phyloP scores from a whole-genome alignment of 2,797 vertebrate species.

The Microctenopoma stevenorrisi region DNA sequence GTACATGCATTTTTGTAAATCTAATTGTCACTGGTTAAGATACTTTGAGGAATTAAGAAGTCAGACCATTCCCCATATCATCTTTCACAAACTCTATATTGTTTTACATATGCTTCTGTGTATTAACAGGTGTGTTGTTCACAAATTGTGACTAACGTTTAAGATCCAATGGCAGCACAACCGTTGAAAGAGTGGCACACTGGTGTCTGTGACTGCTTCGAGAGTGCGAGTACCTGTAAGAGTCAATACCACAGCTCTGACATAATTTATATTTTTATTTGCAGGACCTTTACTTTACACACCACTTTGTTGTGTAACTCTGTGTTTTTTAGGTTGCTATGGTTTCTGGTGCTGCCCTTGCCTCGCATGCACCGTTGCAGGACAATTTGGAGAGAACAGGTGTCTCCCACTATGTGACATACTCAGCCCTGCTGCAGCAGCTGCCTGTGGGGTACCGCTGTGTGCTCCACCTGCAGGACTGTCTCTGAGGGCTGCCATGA shows the following conservation, averaged over 20 bases:
- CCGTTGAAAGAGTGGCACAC: constrained; percentile 21
- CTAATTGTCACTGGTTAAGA: neutral
- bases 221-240: constrained; percentile 45
- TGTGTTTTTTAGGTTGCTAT: constrained; percentile 57
- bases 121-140: constrained; percentile 3
- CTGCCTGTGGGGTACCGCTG: constrained; percentile 29
- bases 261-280: neutral
- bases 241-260: neutral
- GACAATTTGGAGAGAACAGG: constrained; percentile 38
- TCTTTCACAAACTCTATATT: neutral
- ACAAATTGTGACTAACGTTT: neutral
- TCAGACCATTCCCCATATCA: neutral
- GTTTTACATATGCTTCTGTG: neutral
- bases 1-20: neutral
- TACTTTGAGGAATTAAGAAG: neutral
- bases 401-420: constrained; percentile 71
- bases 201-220: constrained; percentile 57
- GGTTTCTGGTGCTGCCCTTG: constrained; percentile 75
- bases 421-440: fast-evolving
- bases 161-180: neutral
- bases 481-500: constrained; percentile 34
- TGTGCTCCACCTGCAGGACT: constrained; percentile 45
- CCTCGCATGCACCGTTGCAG: constrained; percentile 59
- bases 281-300: neutral
- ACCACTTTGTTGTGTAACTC: neutral